A percentile compares a stretch with the other conserved stretches of the same genome.
Conservation (phyloP, 23 tunicate genomes). For the Clavelina lepadiformis region DNA sequence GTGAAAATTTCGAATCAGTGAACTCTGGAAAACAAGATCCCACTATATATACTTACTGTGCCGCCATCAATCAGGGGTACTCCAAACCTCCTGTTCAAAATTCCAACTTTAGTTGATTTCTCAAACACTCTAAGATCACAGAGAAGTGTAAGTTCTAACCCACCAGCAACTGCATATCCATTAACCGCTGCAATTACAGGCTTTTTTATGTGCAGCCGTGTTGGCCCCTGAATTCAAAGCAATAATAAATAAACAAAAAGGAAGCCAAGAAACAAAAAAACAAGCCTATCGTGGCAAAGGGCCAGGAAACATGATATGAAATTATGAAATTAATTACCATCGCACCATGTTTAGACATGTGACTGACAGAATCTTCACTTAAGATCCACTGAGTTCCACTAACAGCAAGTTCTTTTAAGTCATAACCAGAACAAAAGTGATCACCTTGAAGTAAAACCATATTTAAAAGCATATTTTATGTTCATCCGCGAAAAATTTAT, state of each 20-base stretch:
- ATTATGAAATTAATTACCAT: constrained; percentile 20
- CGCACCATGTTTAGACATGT: constrained; percentile 48
- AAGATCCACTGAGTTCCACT: background rate
- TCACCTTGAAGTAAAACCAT: constrained; percentile 30
- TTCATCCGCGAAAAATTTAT: too few species aligned
- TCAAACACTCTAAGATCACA: constrained; percentile 72
- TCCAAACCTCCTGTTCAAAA: constrained; percentile 37
- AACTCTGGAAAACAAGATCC: background rate
- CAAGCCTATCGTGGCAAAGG: background rate
- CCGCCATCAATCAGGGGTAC: constrained; percentile 84
- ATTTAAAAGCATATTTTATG: too few species aligned
- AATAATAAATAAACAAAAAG: background rate
- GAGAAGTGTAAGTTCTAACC: constrained; percentile 55
- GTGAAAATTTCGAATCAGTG: too few species aligned
- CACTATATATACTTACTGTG: constrained; percentile 18
- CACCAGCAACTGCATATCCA: constrained; percentile 68
- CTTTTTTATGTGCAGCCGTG: constrained; percentile 41
- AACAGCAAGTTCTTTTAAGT: constrained; percentile 52
- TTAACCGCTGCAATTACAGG: constrained; percentile 78
- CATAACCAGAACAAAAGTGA: constrained; percentile 81
- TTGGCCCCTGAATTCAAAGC: constrained; percentile 44
- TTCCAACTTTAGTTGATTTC: constrained; percentile 45
- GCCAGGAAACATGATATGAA: background rate
- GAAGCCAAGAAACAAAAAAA: background rate
- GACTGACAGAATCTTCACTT: constrained; percentile 29